Conservation (phyloP, 2,113 vertebrate genomes). For the Isurus oxyrinchus region DNA sequence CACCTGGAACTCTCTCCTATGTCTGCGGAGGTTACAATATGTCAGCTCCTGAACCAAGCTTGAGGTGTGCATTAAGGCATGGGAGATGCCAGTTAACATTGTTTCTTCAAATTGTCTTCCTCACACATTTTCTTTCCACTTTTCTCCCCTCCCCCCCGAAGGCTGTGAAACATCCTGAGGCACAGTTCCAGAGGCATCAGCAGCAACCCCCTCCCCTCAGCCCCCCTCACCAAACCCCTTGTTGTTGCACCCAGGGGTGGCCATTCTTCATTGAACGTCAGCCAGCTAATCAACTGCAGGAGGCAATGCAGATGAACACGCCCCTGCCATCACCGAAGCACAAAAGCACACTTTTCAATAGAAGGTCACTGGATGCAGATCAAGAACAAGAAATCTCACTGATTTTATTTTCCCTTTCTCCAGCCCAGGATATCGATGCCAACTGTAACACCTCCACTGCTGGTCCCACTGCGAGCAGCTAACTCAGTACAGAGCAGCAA, state of each 20-base stretch:
- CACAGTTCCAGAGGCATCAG: background rate
- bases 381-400: slow-evolving; percentile 18
- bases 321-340: background rate
- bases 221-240: background rate
- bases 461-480: slow-evolving; percentile 16
- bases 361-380: background rate
- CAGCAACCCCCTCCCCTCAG: background rate
- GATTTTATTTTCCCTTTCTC: slow-evolving; percentile 14
- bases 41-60: background rate
- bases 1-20: background rate
- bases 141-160: background rate
- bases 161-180: background rate
- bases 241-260: background rate
- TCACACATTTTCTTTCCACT: background rate
- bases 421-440: background rate
- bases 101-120: background rate
- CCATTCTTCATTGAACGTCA: background rate
- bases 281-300: background rate
- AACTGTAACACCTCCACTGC: slow-evolving; percentile 27
- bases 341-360: background rate
- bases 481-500: background rate
- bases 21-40: background rate
- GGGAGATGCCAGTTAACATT: background rate
- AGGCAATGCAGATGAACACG: background rate
- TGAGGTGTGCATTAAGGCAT: background rate